These are phyloP conservation scores for Melinopterus prodromus DNA, from an alignment of 2,888 invertebrate genomes.

Conservation along the genomic window DNA sequence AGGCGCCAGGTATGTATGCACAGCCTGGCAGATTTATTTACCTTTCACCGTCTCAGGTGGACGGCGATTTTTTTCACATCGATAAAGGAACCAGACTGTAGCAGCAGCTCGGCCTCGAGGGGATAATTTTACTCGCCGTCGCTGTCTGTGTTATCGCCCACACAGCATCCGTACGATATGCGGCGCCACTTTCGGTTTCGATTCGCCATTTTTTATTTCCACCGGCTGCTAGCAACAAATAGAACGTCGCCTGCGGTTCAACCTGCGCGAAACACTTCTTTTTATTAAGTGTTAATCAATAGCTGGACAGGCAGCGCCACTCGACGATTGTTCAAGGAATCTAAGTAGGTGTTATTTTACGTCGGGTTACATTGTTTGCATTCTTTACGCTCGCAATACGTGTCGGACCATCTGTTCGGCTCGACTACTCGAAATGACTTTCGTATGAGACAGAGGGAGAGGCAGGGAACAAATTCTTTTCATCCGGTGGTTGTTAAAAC, in stretches of 20 bases:
- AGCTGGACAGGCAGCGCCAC: neutral
- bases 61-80: slow-evolving; percentile 11
- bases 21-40: slow-evolving; percentile 39
- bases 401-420: slow-evolving; percentile 7
- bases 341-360: slow-evolving; percentile 12
- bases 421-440: neutral
- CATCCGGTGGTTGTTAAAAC: no score
- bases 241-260: neutral
- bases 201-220: neutral
- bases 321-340: slow-evolving; percentile 13
- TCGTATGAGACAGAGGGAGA: neutral
- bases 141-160: slow-evolving; percentile 16
- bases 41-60: slow-evolving; percentile 43
- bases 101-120: slow-evolving; percentile 5
- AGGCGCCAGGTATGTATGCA: slow-evolving; percentile 42
- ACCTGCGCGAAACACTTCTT: neutral
- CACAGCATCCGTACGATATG: slow-evolving; percentile 7
- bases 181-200: slow-evolving; percentile 5
- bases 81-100: neutral
- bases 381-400: slow-evolving; percentile 8
- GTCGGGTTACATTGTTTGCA: neutral
- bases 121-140: slow-evolving; percentile 11
- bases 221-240: neutral
- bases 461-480: no score
- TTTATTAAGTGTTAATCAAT: slow-evolving; percentile 20